Conservation (phyloP, 2,113 vertebrate genomes). For the Oryctolagus cuniculus region mOryCun1.1 NC_091438.1:72242001-72242500, state of each 20-base stretch:
- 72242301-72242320: neutral
- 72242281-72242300: neutral
- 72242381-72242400: too few species aligned
- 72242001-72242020: neutral
- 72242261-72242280: neutral
- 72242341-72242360: too few species aligned
- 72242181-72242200: neutral
- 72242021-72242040: neutral
- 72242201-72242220: neutral
- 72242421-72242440: too few species aligned
- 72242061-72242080: neutral
- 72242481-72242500: too few species aligned
- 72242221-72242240: neutral
- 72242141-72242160: neutral
- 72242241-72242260: neutral
- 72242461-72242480: too few species aligned
- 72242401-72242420: too few species aligned
- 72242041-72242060: neutral
- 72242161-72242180: neutral
- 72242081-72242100: constrained; percentile 9
- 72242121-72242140: neutral
- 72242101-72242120: neutral
- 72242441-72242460: too few species aligned
- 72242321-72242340: too few species aligned
- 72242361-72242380: too few species aligned